A percentile compares a stretch with the other conserved stretches of the same genome.
Evolutionary conservation across 2,797 vertebrate genomes (phyloP).

Genomic region (Strix occidentalis): DNA sequence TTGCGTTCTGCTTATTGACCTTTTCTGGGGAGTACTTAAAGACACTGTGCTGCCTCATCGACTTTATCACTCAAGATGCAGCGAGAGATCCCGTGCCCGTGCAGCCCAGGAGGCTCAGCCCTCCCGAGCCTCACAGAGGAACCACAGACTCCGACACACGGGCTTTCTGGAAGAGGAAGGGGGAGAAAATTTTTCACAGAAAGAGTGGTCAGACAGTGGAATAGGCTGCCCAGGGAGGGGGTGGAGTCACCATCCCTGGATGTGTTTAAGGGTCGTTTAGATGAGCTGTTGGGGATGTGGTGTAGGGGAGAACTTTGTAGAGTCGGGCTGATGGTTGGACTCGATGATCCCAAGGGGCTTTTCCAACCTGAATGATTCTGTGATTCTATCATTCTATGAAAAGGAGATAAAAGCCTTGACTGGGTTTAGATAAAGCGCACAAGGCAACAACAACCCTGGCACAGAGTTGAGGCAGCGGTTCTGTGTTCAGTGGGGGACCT

Average conservation of each 20-base stretch:
- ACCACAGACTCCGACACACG: accelerated
- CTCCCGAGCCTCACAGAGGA: background rate
- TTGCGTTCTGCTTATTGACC: accelerated
- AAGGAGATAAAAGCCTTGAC: background rate
- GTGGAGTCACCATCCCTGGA: no score
- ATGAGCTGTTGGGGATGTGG: no score
- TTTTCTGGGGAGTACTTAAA: background rate
- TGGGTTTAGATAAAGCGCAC: accelerated
- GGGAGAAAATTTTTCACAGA: no score
- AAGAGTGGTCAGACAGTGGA: no score
- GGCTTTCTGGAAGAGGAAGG: background rate
- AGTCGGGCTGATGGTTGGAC: no score
- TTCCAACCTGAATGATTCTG: no score
- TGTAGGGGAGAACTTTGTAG: no score
- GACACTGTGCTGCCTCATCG: background rate
- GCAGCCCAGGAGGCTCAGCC: background rate
- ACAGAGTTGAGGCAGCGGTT: no score
- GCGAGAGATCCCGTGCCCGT: accelerated
- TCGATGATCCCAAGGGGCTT: no score
- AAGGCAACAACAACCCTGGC: background rate
- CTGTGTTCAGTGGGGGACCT: background rate
- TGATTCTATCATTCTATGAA: no score
- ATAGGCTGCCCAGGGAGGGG: no score
- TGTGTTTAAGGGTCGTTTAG: no score
- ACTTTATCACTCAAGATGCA: accelerated